Conservation (phyloP, 1,140 invertebrate genomes). For the Zophobas atratus region DNA sequence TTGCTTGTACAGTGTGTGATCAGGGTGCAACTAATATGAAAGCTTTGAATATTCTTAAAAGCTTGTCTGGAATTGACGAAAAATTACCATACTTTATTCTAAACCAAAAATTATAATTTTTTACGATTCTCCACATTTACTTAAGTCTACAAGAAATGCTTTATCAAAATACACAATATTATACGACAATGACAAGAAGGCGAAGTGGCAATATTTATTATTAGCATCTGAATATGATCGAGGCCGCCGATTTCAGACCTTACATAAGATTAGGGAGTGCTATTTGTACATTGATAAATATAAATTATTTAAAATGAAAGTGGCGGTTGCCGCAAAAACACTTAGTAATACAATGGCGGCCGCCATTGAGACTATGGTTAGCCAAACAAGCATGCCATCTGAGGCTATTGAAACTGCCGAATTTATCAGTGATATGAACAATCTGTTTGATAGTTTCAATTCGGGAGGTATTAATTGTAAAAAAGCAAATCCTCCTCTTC, state of each 20-base stretch:
- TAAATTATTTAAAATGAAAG: slow-evolving; percentile 41
- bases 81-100: too few relatives aligned
- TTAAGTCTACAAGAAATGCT: too few relatives aligned
- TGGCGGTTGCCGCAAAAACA: slow-evolving; percentile 6
- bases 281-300: slow-evolving; percentile 12
- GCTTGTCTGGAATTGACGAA: too few relatives aligned
- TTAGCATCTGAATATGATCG: background rate
- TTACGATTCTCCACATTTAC: too few relatives aligned
- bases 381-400: background rate
- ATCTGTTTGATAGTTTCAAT: too few relatives aligned
- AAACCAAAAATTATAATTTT: too few relatives aligned
- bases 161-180: too few relatives aligned
- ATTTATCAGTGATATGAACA: too few relatives aligned
- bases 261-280: background rate
- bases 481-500: too few relatives aligned
- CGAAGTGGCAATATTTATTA: background rate
- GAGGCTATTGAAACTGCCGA: slow-evolving; percentile 34
- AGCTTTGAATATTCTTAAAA: background rate
- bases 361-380: slow-evolving; percentile 17
- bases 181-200: background rate
- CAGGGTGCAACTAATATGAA: background rate
- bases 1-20: slow-evolving; percentile 4
- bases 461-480: too few relatives aligned
- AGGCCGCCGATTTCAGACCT: background rate
- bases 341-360: slow-evolving; percentile 31